Evolutionary conservation across 2,113 vertebrate species (phyloP).

Genomic region (Symphodus melops): DNA sequence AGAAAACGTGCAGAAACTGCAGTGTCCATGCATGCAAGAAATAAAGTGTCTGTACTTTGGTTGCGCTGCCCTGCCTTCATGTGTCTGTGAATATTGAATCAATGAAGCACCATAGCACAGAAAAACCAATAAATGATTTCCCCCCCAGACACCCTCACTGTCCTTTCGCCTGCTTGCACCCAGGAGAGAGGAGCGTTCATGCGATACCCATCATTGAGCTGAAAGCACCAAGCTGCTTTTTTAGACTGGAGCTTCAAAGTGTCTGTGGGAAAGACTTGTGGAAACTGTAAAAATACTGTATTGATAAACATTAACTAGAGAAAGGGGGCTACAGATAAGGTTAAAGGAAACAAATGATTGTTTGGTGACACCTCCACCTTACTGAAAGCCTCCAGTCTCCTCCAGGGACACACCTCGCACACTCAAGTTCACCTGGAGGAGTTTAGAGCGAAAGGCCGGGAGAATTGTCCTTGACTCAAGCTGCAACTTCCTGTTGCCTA

Average conservation of each 20-base stretch:
- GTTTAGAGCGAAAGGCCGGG: too few relatives aligned
- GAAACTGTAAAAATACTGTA: constrained; percentile 10
- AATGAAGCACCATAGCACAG: constrained; percentile 63
- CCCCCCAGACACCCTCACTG: constrained; percentile 49
- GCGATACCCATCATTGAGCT: constrained; percentile 45
- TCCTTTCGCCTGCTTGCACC: constrained; percentile 50
- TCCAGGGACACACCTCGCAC: too few relatives aligned
- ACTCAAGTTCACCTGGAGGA: too few relatives aligned
- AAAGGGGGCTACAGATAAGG: background rate
- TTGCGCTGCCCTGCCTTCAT: constrained; percentile 47
- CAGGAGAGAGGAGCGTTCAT: constrained; percentile 40
- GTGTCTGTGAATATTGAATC: constrained; percentile 74
- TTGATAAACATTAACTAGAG: background rate
- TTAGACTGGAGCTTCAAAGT: constrained; percentile 22
- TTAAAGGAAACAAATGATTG: too few relatives aligned
- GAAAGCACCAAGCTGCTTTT: constrained; percentile 47
- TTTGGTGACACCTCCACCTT: too few relatives aligned
- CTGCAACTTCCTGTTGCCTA: too few relatives aligned
- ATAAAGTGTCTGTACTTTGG: constrained; percentile 60
- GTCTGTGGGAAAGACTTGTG: constrained; percentile 9
- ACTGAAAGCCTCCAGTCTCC: too few relatives aligned
- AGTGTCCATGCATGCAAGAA: constrained; percentile 34
- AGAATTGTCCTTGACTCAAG: too few relatives aligned
- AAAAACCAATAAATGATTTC: constrained; percentile 72
- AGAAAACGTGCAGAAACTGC: constrained; percentile 22